A percentile compares a stretch with the other conserved stretches of the same genome.
phyloP scores from a whole-genome alignment of 2,888 invertebrate species.

The Apantesis nais region DNA sequence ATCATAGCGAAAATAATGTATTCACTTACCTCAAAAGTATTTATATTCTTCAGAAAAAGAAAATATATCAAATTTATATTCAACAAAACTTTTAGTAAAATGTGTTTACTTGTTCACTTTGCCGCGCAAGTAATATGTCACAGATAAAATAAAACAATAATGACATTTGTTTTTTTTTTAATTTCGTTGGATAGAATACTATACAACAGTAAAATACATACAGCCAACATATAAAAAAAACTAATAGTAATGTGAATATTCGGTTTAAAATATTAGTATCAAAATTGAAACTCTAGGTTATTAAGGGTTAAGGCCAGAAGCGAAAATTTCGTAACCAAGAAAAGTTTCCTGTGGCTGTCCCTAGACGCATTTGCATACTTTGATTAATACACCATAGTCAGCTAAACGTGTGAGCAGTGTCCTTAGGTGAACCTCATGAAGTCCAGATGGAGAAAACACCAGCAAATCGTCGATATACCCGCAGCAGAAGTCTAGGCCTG shows the following conservation, averaged over 20 bases:
- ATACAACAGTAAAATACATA: conserved; percentile 47
- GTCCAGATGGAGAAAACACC: too few relatives aligned
- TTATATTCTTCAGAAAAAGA: conserved; percentile 48
- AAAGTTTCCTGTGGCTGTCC: too few relatives aligned
- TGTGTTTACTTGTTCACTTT: conserved; percentile 40
- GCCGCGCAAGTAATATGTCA: conserved; percentile 37
- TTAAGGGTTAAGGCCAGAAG: conserved; percentile 36
- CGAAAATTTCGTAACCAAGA: too few relatives aligned
- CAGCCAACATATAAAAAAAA: conserved; percentile 46
- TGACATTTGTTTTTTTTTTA: conserved; percentile 36
- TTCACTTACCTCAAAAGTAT: conserved; percentile 48
- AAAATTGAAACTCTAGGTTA: conserved; percentile 42
- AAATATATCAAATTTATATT: conserved; percentile 39
- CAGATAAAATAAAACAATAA: conserved; percentile 39
- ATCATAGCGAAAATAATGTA: conserved; percentile 50
- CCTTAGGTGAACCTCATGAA: too few relatives aligned
- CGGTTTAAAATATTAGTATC: conserved; percentile 27
- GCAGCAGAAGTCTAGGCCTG: too few relatives aligned
- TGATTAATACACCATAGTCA: too few relatives aligned
- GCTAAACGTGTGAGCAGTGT: too few relatives aligned
- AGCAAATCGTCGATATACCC: too few relatives aligned
- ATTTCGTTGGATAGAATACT: conserved; percentile 47
- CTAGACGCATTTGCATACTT: too few relatives aligned
- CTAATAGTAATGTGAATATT: conserved; percentile 45
- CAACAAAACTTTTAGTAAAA: conserved; percentile 41